Percentiles rank a stretch among this genome's conserved stretches.
Evolutionary conservation across 2,888 invertebrate species (phyloP).

Genomic region (Pogonocherus hispidulus): DNA sequence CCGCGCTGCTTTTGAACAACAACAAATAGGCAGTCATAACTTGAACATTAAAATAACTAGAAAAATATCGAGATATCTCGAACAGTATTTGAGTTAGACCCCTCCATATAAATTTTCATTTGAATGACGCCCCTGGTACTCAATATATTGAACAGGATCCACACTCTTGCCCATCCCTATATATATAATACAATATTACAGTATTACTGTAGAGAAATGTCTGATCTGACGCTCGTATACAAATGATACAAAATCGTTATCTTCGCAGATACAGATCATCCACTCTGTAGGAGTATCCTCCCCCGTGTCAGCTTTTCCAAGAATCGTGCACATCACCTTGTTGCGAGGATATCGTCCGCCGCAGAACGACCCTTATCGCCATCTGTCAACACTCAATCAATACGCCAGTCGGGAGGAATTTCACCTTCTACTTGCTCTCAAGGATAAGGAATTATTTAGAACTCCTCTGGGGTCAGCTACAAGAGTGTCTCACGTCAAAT

Average conservation of each 20-base stretch:
- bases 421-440: slow-evolving; percentile 31
- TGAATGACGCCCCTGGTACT: too few relatives aligned
- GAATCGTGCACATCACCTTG: slow-evolving; percentile 48
- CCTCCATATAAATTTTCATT: too few relatives aligned
- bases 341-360: slow-evolving; percentile 50
- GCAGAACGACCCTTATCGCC: slow-evolving; percentile 51
- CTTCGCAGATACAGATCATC: neutral
- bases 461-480: neutral
- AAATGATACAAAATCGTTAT: neutral
- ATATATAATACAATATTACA: too few relatives aligned
- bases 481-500: neutral
- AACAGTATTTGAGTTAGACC: too few relatives aligned
- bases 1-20: too few relatives aligned
- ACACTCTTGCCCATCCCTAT: too few relatives aligned
- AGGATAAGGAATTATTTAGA: slow-evolving; percentile 35
- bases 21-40: too few relatives aligned
- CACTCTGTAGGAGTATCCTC: neutral
- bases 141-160: too few relatives aligned
- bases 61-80: too few relatives aligned
- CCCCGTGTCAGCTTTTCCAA: neutral
- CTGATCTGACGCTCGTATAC: too few relatives aligned
- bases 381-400: slow-evolving; percentile 62
- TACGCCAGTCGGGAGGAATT: slow-evolving; percentile 48
- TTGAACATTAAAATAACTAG: too few relatives aligned
- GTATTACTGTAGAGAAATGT: too few relatives aligned